Evolutionary conservation across 1,140 invertebrate species (phyloP).

Genomic region (Metopolophium dirhodum): DNA sequence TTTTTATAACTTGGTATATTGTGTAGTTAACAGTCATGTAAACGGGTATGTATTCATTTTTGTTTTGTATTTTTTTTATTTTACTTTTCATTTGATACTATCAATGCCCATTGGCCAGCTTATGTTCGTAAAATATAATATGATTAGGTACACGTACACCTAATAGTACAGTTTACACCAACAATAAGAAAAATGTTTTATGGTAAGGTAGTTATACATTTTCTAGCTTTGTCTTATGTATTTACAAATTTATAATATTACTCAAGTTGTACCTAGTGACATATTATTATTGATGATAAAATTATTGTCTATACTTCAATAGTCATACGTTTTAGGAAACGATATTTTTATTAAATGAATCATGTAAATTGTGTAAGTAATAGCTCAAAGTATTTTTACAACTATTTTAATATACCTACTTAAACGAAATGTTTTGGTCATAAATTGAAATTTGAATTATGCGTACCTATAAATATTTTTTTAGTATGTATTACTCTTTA

Average conservation of each 20-base stretch:
- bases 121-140: not conserved
- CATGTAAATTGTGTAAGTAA: not conserved
- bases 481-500: not conserved
- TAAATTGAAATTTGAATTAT: not conserved
- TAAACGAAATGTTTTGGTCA: not conserved
- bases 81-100: not conserved
- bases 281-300: not conserved
- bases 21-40: not conserved
- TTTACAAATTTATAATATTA: not conserved
- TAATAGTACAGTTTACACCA: not conserved
- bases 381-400: not conserved
- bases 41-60: not conserved
- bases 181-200: not conserved
- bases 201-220: not conserved
- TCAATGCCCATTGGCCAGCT: not conserved
- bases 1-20: not conserved
- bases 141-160: not conserved
- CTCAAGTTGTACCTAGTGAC: not conserved
- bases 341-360: not conserved
- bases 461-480: not conserved
- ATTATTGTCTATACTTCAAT: not conserved
- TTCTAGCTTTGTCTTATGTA: not conserved
- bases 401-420: not conserved
- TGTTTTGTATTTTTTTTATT: not conserved
- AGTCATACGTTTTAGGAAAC: not conserved